Evolutionary conservation across 2,113 vertebrate species (phyloP).

Genomic region (Theropithecus gelada): DNA sequence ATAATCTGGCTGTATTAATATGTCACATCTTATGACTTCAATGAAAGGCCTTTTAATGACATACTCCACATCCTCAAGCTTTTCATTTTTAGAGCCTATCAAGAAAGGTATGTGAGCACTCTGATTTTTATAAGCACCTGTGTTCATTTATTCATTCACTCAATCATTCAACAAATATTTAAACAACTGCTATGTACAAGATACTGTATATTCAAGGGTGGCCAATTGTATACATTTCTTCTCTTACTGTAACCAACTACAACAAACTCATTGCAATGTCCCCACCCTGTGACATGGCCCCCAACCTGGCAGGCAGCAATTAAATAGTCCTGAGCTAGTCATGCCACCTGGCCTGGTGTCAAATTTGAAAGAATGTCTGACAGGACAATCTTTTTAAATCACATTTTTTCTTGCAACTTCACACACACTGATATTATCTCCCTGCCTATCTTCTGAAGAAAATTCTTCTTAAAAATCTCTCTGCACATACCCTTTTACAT

Average conservation of each 20-base stretch:
- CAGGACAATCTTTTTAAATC: not conserved
- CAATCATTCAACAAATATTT: not conserved
- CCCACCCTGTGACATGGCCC: not conserved
- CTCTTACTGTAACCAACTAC: constrained; percentile 8
- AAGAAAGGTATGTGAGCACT: constrained; percentile 35
- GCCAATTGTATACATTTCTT: not conserved
- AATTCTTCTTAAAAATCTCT: constrained; percentile 38
- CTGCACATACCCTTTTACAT: not conserved
- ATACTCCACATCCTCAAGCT: not conserved
- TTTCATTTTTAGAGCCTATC: constrained; percentile 41
- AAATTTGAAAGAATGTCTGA: constrained; percentile 31
- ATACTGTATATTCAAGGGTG: not conserved
- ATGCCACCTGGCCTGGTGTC: not conserved
- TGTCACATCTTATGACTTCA: constrained; percentile 4
- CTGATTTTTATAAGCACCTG: constrained; percentile 24
- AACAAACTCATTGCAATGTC: not conserved
- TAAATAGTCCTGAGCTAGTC: not conserved
- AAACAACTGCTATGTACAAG: not conserved
- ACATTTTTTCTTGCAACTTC: not conserved
- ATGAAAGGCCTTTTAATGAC: constrained; percentile 6
- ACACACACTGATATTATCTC: not conserved
- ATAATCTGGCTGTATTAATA: constrained; percentile 47
- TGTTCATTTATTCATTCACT: constrained; percentile 27
- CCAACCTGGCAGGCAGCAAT: not conserved
- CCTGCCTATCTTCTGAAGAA: not conserved